Base-by-base conservation (phyloP, 2,113 vertebrate genomes). In the Eublepharis macularius region DNA sequence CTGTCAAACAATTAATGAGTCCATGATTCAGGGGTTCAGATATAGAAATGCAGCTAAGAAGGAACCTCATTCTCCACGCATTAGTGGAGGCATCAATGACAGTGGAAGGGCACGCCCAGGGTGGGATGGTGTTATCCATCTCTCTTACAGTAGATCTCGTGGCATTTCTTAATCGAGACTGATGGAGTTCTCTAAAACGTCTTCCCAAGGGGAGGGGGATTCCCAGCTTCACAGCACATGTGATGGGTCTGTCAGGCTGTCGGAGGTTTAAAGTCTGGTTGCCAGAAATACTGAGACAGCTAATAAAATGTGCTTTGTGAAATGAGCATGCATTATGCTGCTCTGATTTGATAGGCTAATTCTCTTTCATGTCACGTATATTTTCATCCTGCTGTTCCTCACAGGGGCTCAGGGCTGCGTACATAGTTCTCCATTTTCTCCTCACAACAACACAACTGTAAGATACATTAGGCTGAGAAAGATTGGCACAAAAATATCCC, bases 1-100 rank as follows among this genome's bases (percentile, higher is more conserved):
- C 77, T 82, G 39, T 89, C 89, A 86, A 89, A 84, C 72, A 47
- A 12, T 91, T 86, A 92, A 85, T 63, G 85, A 79, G 89, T 86
- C 81, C 87, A 87, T 87, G 87, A 84, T 74, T 86, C 82, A 70
- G 68, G 79, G 83, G 86, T 51, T n/a, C 77, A 83, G 82, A 89
- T 93, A 94, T 85, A 87, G 93, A 89, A 86, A 75, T 49, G 36
- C 0, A 72, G 81, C n/a, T 0, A 81, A 88, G 79, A 51, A 66
- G 4, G 19, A 89, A 54, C 81, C 81, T 34, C 79, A 90, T 88
- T 14, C 36, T 72, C 65, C 6, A 68, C 47, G 41, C 32, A 34
- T 10, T 12, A n/a, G 43, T 82, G 66, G 66, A 85, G 26, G n/a
- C 76, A 84, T 39, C 36, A 43, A 29, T 11, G 32, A 85, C 51